Conservation (phyloP, 1,140 invertebrate genomes). For the Anastrepha obliqua region DNA sequence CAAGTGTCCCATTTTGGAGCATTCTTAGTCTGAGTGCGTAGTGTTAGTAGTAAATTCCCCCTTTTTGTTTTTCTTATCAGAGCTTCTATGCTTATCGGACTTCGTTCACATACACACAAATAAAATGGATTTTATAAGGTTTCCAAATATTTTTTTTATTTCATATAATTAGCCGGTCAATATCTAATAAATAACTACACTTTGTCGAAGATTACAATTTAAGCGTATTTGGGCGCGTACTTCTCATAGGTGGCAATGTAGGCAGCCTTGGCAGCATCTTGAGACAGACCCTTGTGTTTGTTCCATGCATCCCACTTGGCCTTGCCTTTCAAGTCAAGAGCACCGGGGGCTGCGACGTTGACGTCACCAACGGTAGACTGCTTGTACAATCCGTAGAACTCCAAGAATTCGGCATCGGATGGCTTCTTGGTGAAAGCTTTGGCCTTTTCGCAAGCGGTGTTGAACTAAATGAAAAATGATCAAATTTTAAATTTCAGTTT, state of each 20-base stretch:
- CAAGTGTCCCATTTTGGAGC: no score
- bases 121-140: no score
- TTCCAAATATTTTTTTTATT: no score
- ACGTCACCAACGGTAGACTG: constrained; percentile 90
- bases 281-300: constrained; percentile 84
- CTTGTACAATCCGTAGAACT: constrained; percentile 91
- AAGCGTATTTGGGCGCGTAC: constrained; percentile 75
- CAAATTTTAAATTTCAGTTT: not conserved
- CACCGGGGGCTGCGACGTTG: constrained; percentile 45
- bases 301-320: constrained; percentile 97
- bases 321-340: constrained; percentile 91
- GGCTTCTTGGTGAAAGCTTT: constrained; percentile 87
- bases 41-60: no score
- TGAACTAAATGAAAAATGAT: constrained; percentile 77
- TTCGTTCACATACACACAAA: no score
- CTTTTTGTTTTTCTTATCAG: no score
- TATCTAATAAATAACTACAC: no score
- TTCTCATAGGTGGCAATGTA: constrained; percentile 87
- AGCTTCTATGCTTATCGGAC: no score
- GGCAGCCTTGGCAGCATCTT: constrained; percentile 87
- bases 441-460: constrained; percentile 85
- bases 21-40: no score
- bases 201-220: no score
- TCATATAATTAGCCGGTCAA: no score
- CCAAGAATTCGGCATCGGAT: constrained; percentile 87